Base-by-base conservation (phyloP, 1,140 invertebrate species). In the Leptopilina boulardi region DNA sequence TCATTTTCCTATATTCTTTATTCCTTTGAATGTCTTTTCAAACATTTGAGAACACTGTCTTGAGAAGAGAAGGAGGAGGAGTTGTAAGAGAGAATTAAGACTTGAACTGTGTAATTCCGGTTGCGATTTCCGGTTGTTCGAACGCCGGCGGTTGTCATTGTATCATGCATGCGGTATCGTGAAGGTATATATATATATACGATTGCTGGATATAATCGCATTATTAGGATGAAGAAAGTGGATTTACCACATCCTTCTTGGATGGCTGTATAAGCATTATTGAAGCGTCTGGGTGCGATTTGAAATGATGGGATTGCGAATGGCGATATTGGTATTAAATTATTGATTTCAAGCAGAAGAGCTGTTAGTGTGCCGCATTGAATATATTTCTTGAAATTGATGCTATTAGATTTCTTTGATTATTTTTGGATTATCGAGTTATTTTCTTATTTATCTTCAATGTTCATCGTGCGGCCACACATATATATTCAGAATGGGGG, bases 41-140 rank as follows among this genome's bases (percentile, higher is more conserved):
- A 51, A 51, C 47, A 51, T 51, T 51, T 51, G 47, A 47, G 13
- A 47, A 11, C 41, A 2, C 41, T 8, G 41, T 42, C 41, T 42
- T 42, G 44, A n/a, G 30, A n/a, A 34, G 30, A 34, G 6, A 3
- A 34, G 6, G 30, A 34, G 30, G 6, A 34, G 6, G 6, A 34
- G 6, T 3, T 83, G 77, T 80, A 73, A 76, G 70, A 47, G 44
- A 47, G 44, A 15, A n/a, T n/a, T n/a, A 13, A n/a, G n/a, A 18
- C 47, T 13, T 18, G 47, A 51, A 51, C 15, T 51, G 47, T 51
- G 47, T 51, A 51, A 51, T 51, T 51, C 47, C 47, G 47, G 47
- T 51, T 51, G 47, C n/a, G 47, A 51, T 51, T 51, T 51, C 47
- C 47, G 47, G 47, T 51, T 51, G 47, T 44, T 44, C 42, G 11